A percentile compares a stretch with the other conserved stretches of the same genome.
These are phyloP conservation scores for Lasioglossum albipes DNA, from an alignment of 1,140 invertebrate genomes.

Conservation along the genomic window DNA sequence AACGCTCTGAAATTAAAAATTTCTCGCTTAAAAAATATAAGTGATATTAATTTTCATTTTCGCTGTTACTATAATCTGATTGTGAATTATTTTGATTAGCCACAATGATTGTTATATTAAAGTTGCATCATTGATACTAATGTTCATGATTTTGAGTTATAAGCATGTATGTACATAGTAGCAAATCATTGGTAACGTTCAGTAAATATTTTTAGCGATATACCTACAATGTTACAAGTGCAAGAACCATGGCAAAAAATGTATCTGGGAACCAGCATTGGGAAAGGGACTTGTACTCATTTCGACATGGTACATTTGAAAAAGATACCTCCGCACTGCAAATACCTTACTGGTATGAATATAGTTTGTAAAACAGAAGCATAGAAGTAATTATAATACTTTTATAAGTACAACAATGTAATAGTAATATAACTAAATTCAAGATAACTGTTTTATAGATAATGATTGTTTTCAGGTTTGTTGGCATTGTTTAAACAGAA, in stretches of 20 bases:
- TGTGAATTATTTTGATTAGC: no score
- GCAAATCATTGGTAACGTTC: background rate
- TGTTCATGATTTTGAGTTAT: no score
- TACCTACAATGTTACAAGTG: constrained; percentile 94
- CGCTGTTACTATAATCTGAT: no score
- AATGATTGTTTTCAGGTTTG: constrained; percentile 81
- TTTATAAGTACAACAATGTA: background rate
- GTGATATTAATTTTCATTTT: no score
- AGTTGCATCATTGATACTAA: no score
- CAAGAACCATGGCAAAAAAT: constrained; percentile 89
- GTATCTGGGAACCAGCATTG: constrained; percentile 89
- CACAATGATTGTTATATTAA: no score
- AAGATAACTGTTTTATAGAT: constrained; percentile 13
- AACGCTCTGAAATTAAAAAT: no score
- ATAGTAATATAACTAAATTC: background rate
- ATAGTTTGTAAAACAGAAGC: background rate
- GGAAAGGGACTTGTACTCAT: constrained; percentile 86
- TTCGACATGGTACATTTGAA: constrained; percentile 95
- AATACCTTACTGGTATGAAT: constrained; percentile 86
- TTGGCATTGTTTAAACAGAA: constrained; percentile 90
- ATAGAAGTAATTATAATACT: background rate
- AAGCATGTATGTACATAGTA: no score
- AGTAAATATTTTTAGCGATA: constrained; percentile 81
- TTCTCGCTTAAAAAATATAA: no score
- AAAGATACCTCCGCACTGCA: constrained; percentile 89